Evolutionary conservation across 2,113 vertebrate genomes (phyloP), one percentile per base, ranked within the genome.

Genomic region (Pelmatolapia mariae): DNA sequence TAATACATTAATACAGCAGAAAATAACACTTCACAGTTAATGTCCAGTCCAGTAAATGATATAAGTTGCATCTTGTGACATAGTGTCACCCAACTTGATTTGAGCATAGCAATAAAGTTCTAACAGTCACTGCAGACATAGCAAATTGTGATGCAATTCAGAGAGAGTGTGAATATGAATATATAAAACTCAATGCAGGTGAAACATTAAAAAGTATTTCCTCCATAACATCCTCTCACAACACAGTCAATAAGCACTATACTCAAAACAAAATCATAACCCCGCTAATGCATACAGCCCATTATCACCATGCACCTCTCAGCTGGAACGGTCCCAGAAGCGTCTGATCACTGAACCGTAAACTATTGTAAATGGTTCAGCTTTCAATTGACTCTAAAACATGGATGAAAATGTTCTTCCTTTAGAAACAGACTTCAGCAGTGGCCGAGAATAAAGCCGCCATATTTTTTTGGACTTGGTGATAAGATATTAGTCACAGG

Each of bases 241-340:
- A 24, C 80, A 63, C 88, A 61, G 84, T 82, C 83, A 83, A 53
- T 80, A 85, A 87, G 84, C 33, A 76, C 73, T 31, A 87, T 80
- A 18, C 63, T 82, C 61, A 45, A 86, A 90, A 91, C 56, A 83
- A 89, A 94, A 89, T 53, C 83, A 59, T 76, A 88, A 89, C 78
- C 88, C 71, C 6, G 45, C 86, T 88, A 91, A 94, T 86, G 85
- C 82, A 92, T 6, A 81, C 52, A 26, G 87, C 33, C 87, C 90
- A 91, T 92, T 87, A 91, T 87, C 86, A 68, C 45, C 45, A 56
- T 40, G 45, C 76, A 47, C 56, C 73, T 63, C 85, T 86, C 88
- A 86, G 90, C 79, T 71, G 81, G 73, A 82, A 56, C 43, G 31
- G 82, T 73, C 61, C 71, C 87, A 87, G 13, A 80, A 57, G 68